Conservation (phyloP, 2,888 invertebrate species). For the Synergus laeviventris region DNA sequence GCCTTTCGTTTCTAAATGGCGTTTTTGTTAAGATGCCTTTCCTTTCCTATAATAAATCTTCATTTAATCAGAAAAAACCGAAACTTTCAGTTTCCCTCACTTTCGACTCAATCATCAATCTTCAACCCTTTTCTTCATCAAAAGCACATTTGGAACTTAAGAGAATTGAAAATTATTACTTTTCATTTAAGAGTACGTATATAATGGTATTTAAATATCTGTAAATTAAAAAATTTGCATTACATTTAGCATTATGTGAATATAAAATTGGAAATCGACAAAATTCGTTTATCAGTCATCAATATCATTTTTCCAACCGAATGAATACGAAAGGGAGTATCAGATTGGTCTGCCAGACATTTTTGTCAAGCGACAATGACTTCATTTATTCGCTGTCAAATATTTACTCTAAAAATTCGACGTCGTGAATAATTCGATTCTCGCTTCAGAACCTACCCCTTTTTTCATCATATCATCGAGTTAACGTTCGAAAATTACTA, state of each 20-base stretch:
- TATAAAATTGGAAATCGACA: not conserved
- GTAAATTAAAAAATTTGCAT: not conserved
- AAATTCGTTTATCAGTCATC: constrained; percentile 36
- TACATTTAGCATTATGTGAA: not conserved
- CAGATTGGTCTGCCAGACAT: constrained; percentile 26
- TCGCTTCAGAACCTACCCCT: constrained; percentile 18
- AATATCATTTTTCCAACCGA: constrained; percentile 37
- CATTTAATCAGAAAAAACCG: not conserved
- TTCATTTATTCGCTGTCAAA: constrained; percentile 39
- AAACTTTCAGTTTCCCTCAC: constrained; percentile 1
- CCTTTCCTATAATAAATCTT: constrained; percentile 23
- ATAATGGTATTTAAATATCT: not conserved
- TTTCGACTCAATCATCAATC: constrained; percentile 16
- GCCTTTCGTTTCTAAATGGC: not conserved
- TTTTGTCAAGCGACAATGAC: constrained; percentile 41
- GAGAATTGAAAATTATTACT: not conserved
- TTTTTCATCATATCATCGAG: constrained; percentile 37
- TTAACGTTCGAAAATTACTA: constrained; percentile 30
- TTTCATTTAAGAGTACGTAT: not conserved
- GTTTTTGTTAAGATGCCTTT: constrained; percentile 2
- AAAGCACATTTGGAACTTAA: not conserved
- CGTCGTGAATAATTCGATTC: constrained; percentile 24
- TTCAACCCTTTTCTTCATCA: not conserved
- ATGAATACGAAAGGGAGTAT: constrained; percentile 28
- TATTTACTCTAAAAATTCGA: constrained; percentile 38